These are phyloP conservation scores for Halictus ligatus DNA, from an alignment of 2,888 invertebrate species.

Conservation along the genomic window DNA sequence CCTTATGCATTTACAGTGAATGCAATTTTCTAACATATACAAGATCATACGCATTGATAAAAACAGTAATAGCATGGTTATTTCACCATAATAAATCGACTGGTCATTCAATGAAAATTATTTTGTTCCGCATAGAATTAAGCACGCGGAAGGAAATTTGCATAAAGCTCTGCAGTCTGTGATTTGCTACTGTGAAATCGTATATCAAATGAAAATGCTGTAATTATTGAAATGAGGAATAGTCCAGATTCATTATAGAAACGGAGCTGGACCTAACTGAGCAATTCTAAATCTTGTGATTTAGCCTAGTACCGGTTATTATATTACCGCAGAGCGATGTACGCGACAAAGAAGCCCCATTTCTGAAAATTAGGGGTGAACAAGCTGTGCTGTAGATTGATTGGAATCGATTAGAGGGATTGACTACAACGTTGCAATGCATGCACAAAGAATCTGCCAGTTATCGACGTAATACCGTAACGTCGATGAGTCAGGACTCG, in stretches of 20 bases:
- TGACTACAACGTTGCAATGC: neutral
- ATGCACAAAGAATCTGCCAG: conserved; percentile 19
- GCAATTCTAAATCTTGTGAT: too few species aligned
- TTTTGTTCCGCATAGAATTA: too few species aligned
- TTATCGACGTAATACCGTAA: conserved; percentile 71
- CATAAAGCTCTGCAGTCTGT: neutral
- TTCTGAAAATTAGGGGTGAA: neutral
- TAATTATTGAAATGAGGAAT: too few species aligned
- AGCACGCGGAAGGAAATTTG: neutral
- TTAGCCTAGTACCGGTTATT: too few species aligned
- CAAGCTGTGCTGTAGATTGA: neutral
- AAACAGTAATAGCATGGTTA: neutral
- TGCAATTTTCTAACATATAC: neutral
- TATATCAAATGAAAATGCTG: too few species aligned
- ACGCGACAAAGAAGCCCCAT: neutral
- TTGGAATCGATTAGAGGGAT: neutral
- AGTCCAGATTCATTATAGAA: too few species aligned
- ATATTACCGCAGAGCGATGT: neutral
- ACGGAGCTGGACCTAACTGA: too few species aligned
- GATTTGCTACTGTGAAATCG: too few species aligned
- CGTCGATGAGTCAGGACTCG: conserved; percentile 71
- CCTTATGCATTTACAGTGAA: neutral
- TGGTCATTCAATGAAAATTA: too few species aligned
- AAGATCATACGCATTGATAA: neutral
- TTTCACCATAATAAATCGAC: too few species aligned